These are phyloP conservation scores for Seira sanloemensis DNA, from an alignment of 2,888 invertebrate species.

Conservation along the genomic window DNA sequence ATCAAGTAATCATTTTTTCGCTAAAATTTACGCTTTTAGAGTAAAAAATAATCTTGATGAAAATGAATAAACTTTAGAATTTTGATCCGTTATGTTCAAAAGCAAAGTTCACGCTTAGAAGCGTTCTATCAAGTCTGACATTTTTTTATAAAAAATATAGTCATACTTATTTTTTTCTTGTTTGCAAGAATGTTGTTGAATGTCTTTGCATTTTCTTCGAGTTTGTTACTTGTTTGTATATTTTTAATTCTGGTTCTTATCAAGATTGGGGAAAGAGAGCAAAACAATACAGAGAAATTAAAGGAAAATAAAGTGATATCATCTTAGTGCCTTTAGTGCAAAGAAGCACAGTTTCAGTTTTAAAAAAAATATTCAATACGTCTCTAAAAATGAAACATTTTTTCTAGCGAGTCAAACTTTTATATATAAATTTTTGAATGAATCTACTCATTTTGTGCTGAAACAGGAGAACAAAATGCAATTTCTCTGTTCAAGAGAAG, in stretches of 20 bases:
- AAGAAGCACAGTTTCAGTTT: slow-evolving; percentile 36
- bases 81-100: background rate
- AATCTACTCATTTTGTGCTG: background rate
- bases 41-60: slow-evolving; percentile 51
- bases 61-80: slow-evolving; percentile 29
- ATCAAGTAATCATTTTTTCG: slow-evolving; percentile 24
- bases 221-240: background rate
- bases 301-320: background rate
- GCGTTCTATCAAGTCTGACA: slow-evolving; percentile 8
- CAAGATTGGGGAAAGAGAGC: slow-evolving; percentile 16
- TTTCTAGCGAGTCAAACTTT: background rate
- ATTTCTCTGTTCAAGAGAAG: background rate
- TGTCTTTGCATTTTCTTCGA: slow-evolving; percentile 6
- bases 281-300: slow-evolving; percentile 3
- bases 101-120: slow-evolving; percentile 2
- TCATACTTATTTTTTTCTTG: slow-evolving; percentile 10
- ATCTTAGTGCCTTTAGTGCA: background rate
- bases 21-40: background rate
- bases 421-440: background rate
- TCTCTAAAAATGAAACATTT: slow-evolving; percentile 16
- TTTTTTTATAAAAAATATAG: background rate
- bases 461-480: background rate
- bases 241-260: background rate
- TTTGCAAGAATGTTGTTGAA: slow-evolving; percentile 13
- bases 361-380: background rate